Conservation (phyloP, 2,113 vertebrate genomes). For the Tychaedon coryphoeus region DNA sequence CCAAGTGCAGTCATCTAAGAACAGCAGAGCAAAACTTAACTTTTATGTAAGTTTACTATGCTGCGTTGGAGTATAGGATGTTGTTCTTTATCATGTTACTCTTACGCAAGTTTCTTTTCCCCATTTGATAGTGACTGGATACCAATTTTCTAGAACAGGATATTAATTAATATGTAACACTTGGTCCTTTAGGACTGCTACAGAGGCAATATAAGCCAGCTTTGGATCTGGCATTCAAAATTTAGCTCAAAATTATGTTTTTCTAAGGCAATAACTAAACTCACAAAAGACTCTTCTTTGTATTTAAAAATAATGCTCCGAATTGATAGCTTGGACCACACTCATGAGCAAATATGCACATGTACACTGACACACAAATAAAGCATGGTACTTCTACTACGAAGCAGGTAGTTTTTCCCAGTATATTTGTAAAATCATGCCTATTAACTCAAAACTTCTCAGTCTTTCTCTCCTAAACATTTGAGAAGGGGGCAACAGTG, state of each 20-base stretch:
- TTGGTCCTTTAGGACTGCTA: not conserved
- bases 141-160: not conserved
- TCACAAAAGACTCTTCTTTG: not conserved
- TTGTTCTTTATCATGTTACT: not conserved
- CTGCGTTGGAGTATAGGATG: not conserved
- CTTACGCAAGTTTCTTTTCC: not conserved
- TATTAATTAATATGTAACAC: not conserved
- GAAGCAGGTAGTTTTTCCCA: not conserved
- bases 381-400: not conserved
- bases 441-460: not conserved
- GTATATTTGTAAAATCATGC: not conserved
- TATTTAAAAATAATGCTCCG: not conserved
- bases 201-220: not conserved
- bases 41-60: not conserved
- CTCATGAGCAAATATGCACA: not conserved
- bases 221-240: not conserved
- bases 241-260: not conserved
- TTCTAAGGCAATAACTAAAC: not conserved
- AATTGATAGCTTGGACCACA: not conserved
- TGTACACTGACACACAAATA: not conserved
- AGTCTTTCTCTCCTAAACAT: not conserved
- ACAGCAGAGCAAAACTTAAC: not conserved
- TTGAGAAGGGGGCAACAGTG: not conserved
- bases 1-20: not conserved
- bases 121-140: not conserved